Evolutionary conservation across 2,797 vertebrate species (phyloP), one percentile per base, ranked within the genome.

Genomic region (Hoplostethus atlanticus): DNA sequence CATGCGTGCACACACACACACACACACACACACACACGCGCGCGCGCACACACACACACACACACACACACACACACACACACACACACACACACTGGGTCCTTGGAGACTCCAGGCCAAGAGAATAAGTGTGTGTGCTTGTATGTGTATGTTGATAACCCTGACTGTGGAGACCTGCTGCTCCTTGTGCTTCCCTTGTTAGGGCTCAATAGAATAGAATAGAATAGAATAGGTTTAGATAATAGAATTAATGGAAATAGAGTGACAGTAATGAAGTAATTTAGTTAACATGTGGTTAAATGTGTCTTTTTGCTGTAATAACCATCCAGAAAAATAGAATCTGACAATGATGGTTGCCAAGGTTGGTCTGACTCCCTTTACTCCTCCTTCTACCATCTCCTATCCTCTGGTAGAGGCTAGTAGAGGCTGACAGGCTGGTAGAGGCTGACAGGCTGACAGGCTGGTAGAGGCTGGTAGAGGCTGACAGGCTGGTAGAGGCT

Each of bases 11-110:
- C 55, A 59, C 54, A 16, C 34, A 51, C 21, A n/a, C 84, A 78
- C 75, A 75, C 81, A 83, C 61, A 64, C 17, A 60, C 6, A 54
- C 84, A 78, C 75, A 75, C 79, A 83, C 64, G 64, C 16, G 58
- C 34, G 40, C 21, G 12, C 84, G 76, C 75, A 75, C 81, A 83
- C 61, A 64, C 34, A 51, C 21, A n/a, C 84, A 78, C 75, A 75
- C 81, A 83, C 61, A 64, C 17, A 60, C 6, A 54, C n/a, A 69
- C 62, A 58, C 66, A 70, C 51, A 65, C 36, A 73, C 17, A 68
- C 44, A 28, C 7, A 70, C 5, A 10, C 52, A 69, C 55, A 62
- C 21, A 17, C n/a, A 3, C 34, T 13, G 7, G 52, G 51, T 76
- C 83, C 75, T 68, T 16, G 46, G 84, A 79, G 81, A 78, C 55